These are phyloP conservation scores for Tetrao urogallus DNA, from an alignment of 2,113 vertebrate species.

Conservation along the genomic window DNA sequence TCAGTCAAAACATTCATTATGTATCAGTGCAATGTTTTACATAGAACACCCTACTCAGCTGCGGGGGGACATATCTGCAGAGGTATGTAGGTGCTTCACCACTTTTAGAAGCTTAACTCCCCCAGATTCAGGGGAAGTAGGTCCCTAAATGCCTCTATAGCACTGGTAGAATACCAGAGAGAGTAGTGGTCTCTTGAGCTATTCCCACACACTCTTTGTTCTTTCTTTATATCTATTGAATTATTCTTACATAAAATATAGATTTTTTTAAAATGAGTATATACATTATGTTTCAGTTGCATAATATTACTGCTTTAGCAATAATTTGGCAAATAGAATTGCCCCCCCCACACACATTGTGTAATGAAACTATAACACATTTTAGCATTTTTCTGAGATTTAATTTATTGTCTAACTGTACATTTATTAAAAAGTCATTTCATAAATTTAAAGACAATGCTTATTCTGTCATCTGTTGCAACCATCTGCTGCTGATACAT, in stretches of 20 bases:
- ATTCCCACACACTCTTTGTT: background rate
- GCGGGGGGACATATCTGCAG: background rate
- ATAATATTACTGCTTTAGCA: constrained; percentile 11
- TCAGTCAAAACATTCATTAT: constrained; percentile 7
- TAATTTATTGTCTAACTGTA: constrained; percentile 35
- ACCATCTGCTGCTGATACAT: constrained; percentile 63
- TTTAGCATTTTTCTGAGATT: constrained; percentile 45
- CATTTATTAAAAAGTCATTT: constrained; percentile 13
- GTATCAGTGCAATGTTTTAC: background rate
- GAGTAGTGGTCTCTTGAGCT: background rate
- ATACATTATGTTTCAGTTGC: background rate
- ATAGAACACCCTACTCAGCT: background rate
- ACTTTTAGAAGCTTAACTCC: background rate
- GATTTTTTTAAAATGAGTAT: background rate
- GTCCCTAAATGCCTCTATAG: background rate
- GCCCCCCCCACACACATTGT: background rate
- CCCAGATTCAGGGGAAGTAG: background rate
- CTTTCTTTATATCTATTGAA: background rate
- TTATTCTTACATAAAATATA: background rate
- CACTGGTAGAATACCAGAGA: background rate
- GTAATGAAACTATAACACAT: constrained; percentile 43
- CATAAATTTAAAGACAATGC: constrained; percentile 10
- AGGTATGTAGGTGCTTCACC: background rate
- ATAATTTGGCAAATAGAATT: constrained; percentile 30
- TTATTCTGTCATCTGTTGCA: constrained; percentile 61